Conservation (phyloP, 2,797 vertebrate genomes). For the Monodelphis domestica region DNA sequence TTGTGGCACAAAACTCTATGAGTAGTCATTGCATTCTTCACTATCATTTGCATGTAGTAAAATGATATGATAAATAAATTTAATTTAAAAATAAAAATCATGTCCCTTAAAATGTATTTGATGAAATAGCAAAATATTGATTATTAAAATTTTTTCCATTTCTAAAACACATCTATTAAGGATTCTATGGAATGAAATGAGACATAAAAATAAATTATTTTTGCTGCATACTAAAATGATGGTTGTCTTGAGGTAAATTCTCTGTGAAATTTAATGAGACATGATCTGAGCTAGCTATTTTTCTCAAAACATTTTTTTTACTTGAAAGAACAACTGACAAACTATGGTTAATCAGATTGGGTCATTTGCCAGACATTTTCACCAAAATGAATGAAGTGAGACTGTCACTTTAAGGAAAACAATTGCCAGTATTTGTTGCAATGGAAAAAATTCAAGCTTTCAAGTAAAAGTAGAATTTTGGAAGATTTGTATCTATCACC, state of each 20-base stretch:
- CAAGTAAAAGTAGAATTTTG: background rate
- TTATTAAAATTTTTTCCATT: conserved; percentile 27
- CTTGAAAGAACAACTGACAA: too few relatives aligned
- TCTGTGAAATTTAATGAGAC: background rate
- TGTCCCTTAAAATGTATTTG: conserved; percentile 12
- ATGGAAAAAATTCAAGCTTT: background rate
- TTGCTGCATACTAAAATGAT: background rate
- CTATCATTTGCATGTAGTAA: background rate
- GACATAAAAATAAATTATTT: background rate
- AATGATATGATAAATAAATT: background rate
- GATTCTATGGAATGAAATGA: background rate
- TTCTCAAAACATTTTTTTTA: too few relatives aligned
- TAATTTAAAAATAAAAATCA: background rate
- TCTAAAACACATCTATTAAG: conserved; percentile 1
- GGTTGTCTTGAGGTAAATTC: background rate
- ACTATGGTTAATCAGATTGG: too few relatives aligned
- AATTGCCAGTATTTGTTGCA: background rate
- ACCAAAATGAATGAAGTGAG: background rate
- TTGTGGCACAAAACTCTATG: background rate
- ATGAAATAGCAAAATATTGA: background rate
- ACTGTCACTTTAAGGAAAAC: background rate
- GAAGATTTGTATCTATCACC: background rate
- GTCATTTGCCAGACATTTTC: background rate
- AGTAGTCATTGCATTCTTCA: background rate
- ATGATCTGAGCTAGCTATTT: too few relatives aligned